Evolutionary conservation across 2,113 vertebrate genomes (phyloP).

Genomic region (Sylvilagus bachmani): DNA sequence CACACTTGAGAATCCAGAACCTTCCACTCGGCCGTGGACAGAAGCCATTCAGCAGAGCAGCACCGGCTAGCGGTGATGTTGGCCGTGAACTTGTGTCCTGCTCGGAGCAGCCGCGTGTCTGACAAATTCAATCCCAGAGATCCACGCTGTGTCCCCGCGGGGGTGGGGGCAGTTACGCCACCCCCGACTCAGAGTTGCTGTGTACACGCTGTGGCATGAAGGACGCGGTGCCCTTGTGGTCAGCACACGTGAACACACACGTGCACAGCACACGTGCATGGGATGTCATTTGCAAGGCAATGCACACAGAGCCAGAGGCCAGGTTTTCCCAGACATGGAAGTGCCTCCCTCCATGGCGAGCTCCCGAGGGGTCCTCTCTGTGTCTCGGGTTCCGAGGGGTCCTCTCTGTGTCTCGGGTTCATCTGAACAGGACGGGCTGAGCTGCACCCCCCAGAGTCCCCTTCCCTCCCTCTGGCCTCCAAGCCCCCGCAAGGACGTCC

Average conservation of each 20-base stretch:
- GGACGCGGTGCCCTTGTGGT: background rate
- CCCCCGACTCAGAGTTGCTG: background rate
- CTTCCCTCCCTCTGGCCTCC: background rate
- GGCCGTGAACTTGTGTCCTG: background rate
- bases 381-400: background rate
- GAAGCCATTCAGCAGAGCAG: background rate
- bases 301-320: too few species aligned
- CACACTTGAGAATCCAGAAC: background rate
- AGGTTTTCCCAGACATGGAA: too few species aligned
- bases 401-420: background rate
- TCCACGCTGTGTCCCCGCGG: too few species aligned
- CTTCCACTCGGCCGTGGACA: background rate
- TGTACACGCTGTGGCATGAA: background rate
- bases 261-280: too few species aligned
- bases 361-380: slow-evolving; percentile 8
- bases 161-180: too few species aligned
- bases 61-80: background rate
- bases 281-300: too few species aligned
- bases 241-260: too few species aligned
- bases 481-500: background rate
- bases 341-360: too few species aligned
- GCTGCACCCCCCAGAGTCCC: background rate
- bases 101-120: background rate
- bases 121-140: background rate
- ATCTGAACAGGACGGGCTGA: background rate